Evolutionary conservation across 1,140 invertebrate genomes (phyloP).

Genomic region (Amyelois transitella): DNA sequence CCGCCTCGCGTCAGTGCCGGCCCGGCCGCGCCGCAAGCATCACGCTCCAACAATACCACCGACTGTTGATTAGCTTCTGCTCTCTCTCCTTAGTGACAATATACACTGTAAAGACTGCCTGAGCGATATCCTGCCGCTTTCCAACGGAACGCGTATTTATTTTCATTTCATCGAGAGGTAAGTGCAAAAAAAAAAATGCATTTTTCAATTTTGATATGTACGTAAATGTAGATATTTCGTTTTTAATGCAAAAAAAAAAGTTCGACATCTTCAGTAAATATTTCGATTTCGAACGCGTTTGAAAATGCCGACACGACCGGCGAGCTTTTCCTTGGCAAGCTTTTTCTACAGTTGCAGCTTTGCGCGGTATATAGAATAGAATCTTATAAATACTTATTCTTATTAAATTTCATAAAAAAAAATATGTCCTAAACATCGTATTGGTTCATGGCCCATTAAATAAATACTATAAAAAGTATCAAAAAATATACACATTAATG

Average conservation of each 20-base stretch:
- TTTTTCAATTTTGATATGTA: slow-evolving; percentile 1
- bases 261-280: background rate
- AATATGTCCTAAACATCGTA: no score
- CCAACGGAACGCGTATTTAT: slow-evolving; percentile 19
- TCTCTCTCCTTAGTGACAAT: slow-evolving; percentile 42
- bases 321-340: background rate
- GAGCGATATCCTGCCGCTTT: slow-evolving; percentile 14
- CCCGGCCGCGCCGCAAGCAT: slow-evolving; percentile 66
- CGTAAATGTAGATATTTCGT: background rate
- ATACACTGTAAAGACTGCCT: slow-evolving; percentile 24
- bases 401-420: no score
- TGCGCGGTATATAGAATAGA: background rate
- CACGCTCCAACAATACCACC: slow-evolving; percentile 46
- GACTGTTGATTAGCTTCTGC: slow-evolving; percentile 19
- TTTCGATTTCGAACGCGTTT: background rate
- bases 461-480: no score
- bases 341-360: background rate
- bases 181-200: slow-evolving; percentile 13
- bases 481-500: no score
- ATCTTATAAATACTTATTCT: no score
- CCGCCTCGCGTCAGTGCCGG: slow-evolving; percentile 65
- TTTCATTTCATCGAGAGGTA: slow-evolving; percentile 22
- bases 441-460: no score
- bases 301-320: background rate
- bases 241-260: background rate